Evolutionary conservation across 2,888 invertebrate genomes (phyloP).

Genomic region (Callosobruchus maculatus): DNA sequence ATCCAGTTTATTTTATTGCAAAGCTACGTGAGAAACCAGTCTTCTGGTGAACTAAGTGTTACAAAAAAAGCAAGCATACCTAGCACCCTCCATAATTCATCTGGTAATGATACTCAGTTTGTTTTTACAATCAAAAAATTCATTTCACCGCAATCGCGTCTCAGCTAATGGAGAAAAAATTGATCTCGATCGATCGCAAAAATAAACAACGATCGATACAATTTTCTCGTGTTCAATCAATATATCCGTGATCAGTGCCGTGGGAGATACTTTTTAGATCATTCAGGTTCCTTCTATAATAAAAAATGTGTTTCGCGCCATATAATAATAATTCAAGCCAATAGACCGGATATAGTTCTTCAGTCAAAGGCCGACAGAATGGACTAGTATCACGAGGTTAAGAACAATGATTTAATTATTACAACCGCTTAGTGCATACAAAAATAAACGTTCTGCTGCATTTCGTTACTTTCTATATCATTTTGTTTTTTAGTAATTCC

Average conservation of each 20-base stretch:
- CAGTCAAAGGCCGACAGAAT: too few species aligned
- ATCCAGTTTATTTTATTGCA: neutral
- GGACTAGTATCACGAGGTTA: too few species aligned
- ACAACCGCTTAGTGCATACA: too few species aligned
- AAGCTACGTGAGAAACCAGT: too few species aligned
- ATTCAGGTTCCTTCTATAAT: too few species aligned
- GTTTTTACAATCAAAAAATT: neutral
- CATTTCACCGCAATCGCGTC: constrained; percentile 26
- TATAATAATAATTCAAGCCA: too few species aligned
- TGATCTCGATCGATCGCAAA: constrained; percentile 19
- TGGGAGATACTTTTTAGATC: neutral
- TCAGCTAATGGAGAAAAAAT: constrained; percentile 30
- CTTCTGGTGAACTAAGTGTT: neutral
- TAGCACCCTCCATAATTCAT: neutral
- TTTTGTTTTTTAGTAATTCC: too few species aligned
- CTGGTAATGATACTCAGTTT: neutral
- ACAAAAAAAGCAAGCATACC: neutral
- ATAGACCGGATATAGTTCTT: too few species aligned
- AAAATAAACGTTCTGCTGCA: too few species aligned
- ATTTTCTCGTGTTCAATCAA: constrained; percentile 37
- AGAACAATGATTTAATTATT: too few species aligned
- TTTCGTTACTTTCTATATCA: too few species aligned
- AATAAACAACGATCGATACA: constrained; percentile 22
- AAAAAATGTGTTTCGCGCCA: too few species aligned
- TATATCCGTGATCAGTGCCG: constrained; percentile 24